Conservation (phyloP, 2,888 invertebrate genomes). For the Crepidodera aurea region DNA sequence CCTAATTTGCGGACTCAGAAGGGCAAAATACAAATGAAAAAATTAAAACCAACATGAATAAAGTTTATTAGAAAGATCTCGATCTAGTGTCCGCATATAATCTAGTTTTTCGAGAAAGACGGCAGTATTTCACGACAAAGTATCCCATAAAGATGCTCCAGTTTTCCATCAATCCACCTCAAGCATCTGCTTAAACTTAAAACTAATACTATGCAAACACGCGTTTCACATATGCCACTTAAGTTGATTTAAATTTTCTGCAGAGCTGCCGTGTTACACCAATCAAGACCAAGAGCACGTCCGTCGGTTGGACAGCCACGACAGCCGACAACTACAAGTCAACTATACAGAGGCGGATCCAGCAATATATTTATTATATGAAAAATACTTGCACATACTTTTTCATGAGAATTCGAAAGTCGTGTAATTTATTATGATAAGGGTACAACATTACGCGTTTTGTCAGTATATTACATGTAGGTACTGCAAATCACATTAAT, state of each 20-base stretch:
- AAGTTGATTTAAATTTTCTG: conserved; percentile 30
- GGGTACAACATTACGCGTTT: too few species aligned
- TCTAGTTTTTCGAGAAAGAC: not conserved
- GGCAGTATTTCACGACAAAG: not conserved
- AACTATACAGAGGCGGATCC: not conserved
- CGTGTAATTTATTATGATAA: too few species aligned
- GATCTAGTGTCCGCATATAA: not conserved
- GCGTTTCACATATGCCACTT: conserved; percentile 28
- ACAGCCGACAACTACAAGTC: conserved; percentile 19
- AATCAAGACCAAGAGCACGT: conserved; percentile 12
- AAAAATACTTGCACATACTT: too few species aligned
- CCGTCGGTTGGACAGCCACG: conserved; percentile 2
- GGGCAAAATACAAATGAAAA: too few species aligned
- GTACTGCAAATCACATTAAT: too few species aligned
- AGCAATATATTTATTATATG: too few species aligned
- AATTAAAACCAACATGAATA: too few species aligned
- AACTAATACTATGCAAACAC: not conserved
- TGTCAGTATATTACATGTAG: too few species aligned
- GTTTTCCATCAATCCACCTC: conserved; percentile 8
- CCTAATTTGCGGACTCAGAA: too few species aligned
- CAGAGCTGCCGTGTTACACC: conserved; percentile 30
- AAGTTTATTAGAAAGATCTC: too few species aligned
- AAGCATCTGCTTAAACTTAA: not conserved
- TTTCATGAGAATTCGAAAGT: too few species aligned
- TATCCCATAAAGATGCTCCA: conserved; percentile 6